phyloP scores from a whole-genome alignment of 2,797 vertebrate genomes.

The Stomatorhinus walkeri region DNA sequence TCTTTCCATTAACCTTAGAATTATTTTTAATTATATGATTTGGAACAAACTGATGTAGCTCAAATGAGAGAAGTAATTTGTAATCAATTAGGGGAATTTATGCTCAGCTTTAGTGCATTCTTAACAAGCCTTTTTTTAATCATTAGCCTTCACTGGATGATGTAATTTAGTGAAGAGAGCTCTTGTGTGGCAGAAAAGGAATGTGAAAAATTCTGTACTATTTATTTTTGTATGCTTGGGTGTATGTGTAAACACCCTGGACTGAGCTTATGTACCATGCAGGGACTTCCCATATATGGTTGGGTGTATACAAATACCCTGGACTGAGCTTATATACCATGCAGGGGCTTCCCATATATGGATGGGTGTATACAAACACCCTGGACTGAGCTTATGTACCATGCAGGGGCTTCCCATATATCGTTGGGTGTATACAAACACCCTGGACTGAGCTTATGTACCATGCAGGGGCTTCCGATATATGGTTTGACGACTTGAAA shows the following conservation, averaged over 20 bases:
- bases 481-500: neutral
- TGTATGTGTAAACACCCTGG: neutral
- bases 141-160: neutral
- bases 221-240: neutral
- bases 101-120: neutral
- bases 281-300: neutral
- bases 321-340: neutral
- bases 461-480: neutral
- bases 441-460: neutral
- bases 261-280: neutral
- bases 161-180: neutral
- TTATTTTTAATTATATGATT: neutral
- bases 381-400: no score
- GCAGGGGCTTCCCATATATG: neutral
- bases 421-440: no score
- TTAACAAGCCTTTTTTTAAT: neutral
- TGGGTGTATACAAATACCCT: neutral
- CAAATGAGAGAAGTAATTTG: neutral
- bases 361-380: neutral
- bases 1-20: neutral
- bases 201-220: neutral
- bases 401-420: no score
- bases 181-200: neutral
- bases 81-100: conserved; percentile 6
- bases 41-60: neutral